Percentiles rank a stretch among this genome's conserved stretches.
phyloP scores from a whole-genome alignment of 1,140 invertebrate species.

The Eriosoma lanigerum region DNA sequence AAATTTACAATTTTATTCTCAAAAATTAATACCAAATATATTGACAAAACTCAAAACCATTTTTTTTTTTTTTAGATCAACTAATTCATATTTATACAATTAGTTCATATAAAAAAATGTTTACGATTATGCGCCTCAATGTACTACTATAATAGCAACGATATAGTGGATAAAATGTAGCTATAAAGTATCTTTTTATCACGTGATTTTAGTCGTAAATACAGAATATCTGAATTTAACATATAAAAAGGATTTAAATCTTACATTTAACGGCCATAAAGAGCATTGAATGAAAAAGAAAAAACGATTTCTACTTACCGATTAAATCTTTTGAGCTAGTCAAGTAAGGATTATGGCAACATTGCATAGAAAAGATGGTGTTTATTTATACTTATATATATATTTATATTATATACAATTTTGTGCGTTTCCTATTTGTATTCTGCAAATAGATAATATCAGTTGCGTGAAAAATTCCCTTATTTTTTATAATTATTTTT shows the following conservation, averaged over 20 bases:
- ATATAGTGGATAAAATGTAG: neutral
- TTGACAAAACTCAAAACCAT: too few relatives aligned
- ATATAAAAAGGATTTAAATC: slow-evolving; percentile 17
- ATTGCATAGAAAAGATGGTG: neutral
- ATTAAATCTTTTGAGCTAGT: slow-evolving; percentile 36
- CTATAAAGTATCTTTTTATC: slow-evolving; percentile 7
- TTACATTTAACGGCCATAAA: slow-evolving; percentile 4
- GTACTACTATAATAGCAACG: neutral
- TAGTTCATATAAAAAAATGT: neutral
- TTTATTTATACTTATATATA: too few relatives aligned
- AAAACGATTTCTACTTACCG: slow-evolving; percentile 20
- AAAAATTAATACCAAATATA: too few relatives aligned
- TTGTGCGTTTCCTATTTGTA: neutral
- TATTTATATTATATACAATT: too few relatives aligned
- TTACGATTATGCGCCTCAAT: too few relatives aligned
- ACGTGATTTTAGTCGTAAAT: neutral
- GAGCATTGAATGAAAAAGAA: neutral
- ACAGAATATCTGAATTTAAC: slow-evolving; percentile 6
- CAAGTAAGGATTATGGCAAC: slow-evolving; percentile 5
- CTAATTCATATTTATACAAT: slow-evolving; percentile 1
- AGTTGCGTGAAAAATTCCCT: neutral
- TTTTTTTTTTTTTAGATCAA: neutral
- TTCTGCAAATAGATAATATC: neutral
- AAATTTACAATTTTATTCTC: too few relatives aligned
- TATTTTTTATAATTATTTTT: neutral